Percentiles rank a stretch among this genome's conserved stretches.
phyloP scores from a whole-genome alignment of 2,113 vertebrate species.

The Forbesichthys agassizii region DNA sequence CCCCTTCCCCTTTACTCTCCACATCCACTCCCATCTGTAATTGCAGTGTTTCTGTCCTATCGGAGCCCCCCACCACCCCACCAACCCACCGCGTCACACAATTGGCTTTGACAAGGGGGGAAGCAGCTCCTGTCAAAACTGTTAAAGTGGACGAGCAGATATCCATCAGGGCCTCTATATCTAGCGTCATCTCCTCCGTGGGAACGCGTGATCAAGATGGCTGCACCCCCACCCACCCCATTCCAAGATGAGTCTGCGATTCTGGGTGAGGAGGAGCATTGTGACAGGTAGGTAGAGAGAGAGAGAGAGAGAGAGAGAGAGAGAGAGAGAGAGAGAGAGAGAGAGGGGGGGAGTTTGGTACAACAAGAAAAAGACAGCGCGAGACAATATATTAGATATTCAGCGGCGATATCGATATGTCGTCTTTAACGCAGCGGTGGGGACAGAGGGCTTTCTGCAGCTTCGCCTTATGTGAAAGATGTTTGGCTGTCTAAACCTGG shows the following conservation, averaged over 20 bases:
- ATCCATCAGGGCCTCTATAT: constrained; percentile 56
- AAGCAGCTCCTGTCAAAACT: constrained; percentile 80
- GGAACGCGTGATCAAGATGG: constrained; percentile 61
- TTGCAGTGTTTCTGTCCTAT: constrained; percentile 85
- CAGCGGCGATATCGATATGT: constrained; percentile 57
- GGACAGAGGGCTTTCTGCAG: constrained; percentile 21
- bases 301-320: constrained; percentile 33
- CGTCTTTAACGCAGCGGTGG: constrained; percentile 69
- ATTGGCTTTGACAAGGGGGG: constrained; percentile 83
- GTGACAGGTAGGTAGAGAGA: constrained; percentile 62
- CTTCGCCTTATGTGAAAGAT: constrained; percentile 13
- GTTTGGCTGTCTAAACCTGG: neutral
- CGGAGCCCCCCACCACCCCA: constrained; percentile 76
- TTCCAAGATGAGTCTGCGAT: neutral
- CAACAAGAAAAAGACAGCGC: constrained; percentile 73
- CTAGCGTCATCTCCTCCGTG: constrained; percentile 38
- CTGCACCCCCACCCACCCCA: constrained; percentile 1
- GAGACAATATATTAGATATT: constrained; percentile 72
- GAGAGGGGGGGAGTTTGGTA: constrained; percentile 26
- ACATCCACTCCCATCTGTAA: constrained; percentile 77
- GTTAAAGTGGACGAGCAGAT: constrained; percentile 66
- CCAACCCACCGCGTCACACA: constrained; percentile 43
- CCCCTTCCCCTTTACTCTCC: too few relatives aligned
- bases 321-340: constrained; percentile 34
- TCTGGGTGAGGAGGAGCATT: constrained; percentile 32